Evolutionary conservation across 2,888 invertebrate species (phyloP), one percentile per base, ranked within the genome.

Genomic region (Pedicia rivosa): DNA sequence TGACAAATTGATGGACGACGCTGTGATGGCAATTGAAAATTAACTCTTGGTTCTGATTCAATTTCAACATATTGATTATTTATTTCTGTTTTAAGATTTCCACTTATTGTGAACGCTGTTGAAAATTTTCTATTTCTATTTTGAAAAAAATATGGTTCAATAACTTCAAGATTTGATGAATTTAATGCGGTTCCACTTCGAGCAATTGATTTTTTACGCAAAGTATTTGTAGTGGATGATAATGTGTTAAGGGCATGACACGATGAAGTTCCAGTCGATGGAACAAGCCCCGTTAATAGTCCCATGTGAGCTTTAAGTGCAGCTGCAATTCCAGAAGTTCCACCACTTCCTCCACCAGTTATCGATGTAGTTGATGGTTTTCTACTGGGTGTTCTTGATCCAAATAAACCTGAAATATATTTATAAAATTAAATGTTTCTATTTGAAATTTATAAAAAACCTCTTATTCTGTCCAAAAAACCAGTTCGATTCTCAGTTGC

Each of bases 301-400:
- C 77, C 78, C 50, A 79, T 76, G 48, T 79, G 78, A 49, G 73
- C 70, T 51, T 70, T 72, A n/a, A 78, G 56, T 4, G 78, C 78
- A 4, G 77, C 69, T 6, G 76, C 77, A 34, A 75, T 72, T 29
- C 73, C 71, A 24, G 42, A 36, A 7, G 68, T 64, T 0, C 70
- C 70, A 1, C 68, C 74, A 35, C 53, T 56, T 20, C 63, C 63
- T 1, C 64, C 65, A 0, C 65, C 55, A 8, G 57, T 66, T 49
- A 76, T 74, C 1, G 75, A 70, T 50, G 71, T 70, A 0, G 69
- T 67, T 1, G 78, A 77, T 1, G 77, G 74, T 53, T 77, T 77
- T 42, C 77, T 66, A 49, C 75, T 75, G 5, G 67, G 64, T 1
- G 75, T 68, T 49, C 73, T 67, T 45, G 71, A 68, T 32, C 71